Base-by-base conservation (phyloP, 53 echinoderm and acorn worm species). In the Hippasteria phrygiana region DNA sequence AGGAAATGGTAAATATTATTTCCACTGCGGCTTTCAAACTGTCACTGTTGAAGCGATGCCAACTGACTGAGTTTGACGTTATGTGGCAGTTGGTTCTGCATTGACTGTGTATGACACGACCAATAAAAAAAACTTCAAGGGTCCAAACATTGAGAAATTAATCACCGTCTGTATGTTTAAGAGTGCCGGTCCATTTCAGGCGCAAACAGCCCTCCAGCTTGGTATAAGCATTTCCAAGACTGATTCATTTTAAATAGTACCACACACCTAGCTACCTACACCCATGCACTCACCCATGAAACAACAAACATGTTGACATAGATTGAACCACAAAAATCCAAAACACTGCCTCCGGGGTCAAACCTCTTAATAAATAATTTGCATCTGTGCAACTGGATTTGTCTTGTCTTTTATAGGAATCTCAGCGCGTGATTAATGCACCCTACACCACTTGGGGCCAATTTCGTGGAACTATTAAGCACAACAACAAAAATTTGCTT, bases 1-100 rank as follows among this genome's bases (percentile, higher is more conserved):
- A 59, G 56, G 78, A 78, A 78, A 78, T 37, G 38, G 59, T 20
- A 75, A 75, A 54, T 55, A 55, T 18, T 59, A 41, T n/a, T 55
- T 59, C n/a, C 56, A 26, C 34, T 26, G 77, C 39, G 55, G 77
- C 39, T 78, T 56, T 41, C 16, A 5, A 31, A 53, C 33, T 9
- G 8, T 33, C 51, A n/a, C 26, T 76, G 18, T 51, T 27, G 33
- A 2, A 16, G 1, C 6, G 8, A 59, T 5, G 7, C n/a, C 59
- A 59, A 1, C 20, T 11, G 6, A 54, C 3, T n/a, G n/a, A n/a
- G n/a, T n/a, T n/a, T n/a, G n/a, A n/a, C n/a, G n/a, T n/a, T n/a
- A n/a, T n/a, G n/a, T n/a, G n/a, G n/a, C n/a, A n/a, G n/a, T n/a
- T n/a, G n/a, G n/a, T n/a, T n/a, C n/a, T n/a, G n/a, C n/a, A n/a